Evolutionary conservation across 1,140 invertebrate genomes (phyloP).

Genomic region (Drosophila prosaltans): DNA sequence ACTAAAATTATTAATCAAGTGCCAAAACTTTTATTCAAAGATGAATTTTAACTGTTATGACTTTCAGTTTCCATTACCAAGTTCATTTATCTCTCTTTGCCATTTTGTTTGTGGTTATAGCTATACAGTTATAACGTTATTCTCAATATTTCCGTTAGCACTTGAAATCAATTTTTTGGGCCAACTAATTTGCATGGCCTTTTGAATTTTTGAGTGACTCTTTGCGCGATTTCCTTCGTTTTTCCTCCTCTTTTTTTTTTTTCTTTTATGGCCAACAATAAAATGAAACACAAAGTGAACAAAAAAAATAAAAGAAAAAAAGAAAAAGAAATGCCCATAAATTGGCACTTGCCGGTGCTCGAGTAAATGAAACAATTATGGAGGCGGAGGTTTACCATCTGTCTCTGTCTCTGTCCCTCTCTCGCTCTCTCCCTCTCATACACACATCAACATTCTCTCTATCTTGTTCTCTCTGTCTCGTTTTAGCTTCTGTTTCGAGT

Average conservation of each 20-base stretch:
- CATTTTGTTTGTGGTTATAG: neutral
- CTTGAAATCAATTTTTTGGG: conserved; percentile 23
- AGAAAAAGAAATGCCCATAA: conserved; percentile 21
- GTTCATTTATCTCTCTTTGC: neutral
- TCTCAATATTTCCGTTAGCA: neutral
- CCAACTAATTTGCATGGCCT: conserved; percentile 25
- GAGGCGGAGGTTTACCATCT: conserved; percentile 1
- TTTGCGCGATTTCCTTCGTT: conserved; percentile 9
- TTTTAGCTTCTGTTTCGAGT: neutral
- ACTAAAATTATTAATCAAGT: no score
- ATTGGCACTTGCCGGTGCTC: conserved; percentile 41
- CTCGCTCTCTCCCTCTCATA: neutral
- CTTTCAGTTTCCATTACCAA: no score
- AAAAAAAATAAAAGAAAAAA: neutral
- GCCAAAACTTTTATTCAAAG: no score
- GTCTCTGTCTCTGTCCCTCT: neutral
- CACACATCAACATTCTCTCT: neutral
- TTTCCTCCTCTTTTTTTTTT: neutral
- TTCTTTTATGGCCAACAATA: conserved; percentile 16
- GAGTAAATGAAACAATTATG: conserved; percentile 52
- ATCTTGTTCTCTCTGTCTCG: neutral
- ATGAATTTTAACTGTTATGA: no score
- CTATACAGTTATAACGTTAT: neutral
- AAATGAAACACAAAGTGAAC: neutral
- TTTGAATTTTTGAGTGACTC: conserved; percentile 21